Conservation (phyloP, 2,888 invertebrate genomes). For the Crematogaster levior region DNA sequence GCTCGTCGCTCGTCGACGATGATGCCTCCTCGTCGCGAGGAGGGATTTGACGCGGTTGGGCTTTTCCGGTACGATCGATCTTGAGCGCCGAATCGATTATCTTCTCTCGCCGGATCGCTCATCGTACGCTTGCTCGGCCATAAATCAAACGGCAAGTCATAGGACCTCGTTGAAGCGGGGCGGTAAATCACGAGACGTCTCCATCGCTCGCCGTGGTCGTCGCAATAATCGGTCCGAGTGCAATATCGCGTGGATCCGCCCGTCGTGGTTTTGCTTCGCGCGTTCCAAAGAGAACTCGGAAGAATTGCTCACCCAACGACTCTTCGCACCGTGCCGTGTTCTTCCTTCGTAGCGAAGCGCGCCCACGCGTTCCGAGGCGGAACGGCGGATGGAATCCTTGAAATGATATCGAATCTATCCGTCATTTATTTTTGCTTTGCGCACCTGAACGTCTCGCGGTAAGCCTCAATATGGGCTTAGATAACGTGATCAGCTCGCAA, state of each 20-base stretch:
- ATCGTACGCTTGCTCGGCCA: slow-evolving; percentile 58
- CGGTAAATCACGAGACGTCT: slow-evolving; percentile 73
- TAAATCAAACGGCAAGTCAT: slow-evolving; percentile 70
- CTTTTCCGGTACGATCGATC: slow-evolving; percentile 73
- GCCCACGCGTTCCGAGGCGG: slow-evolving; percentile 40
- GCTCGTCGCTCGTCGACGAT: slow-evolving; percentile 12
- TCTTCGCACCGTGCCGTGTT: slow-evolving; percentile 27
- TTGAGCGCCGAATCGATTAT: slow-evolving; percentile 68
- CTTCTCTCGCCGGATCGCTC: slow-evolving; percentile 56
- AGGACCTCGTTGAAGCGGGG: slow-evolving; percentile 51
- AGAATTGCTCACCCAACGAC: slow-evolving; percentile 10
- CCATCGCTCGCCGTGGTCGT: slow-evolving; percentile 58
- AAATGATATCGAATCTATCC: slow-evolving; percentile 6
- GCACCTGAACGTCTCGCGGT: slow-evolving; percentile 21
- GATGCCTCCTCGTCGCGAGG: slow-evolving; percentile 55
- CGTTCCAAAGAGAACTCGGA: background rate
- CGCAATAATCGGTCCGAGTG: slow-evolving; percentile 23
- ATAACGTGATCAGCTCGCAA: slow-evolving; percentile 30
- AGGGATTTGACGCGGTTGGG: slow-evolving; percentile 51
- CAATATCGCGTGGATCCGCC: slow-evolving; percentile 27
- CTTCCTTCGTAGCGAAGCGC: slow-evolving; percentile 1
- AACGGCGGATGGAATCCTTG: background rate
- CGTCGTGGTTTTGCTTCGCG: slow-evolving; percentile 31
- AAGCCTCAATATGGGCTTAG: background rate
- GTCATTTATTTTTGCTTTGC: slow-evolving; percentile 23